Base-by-base conservation (phyloP, 2,797 vertebrate species). In the Myotis vivesi region DNA sequence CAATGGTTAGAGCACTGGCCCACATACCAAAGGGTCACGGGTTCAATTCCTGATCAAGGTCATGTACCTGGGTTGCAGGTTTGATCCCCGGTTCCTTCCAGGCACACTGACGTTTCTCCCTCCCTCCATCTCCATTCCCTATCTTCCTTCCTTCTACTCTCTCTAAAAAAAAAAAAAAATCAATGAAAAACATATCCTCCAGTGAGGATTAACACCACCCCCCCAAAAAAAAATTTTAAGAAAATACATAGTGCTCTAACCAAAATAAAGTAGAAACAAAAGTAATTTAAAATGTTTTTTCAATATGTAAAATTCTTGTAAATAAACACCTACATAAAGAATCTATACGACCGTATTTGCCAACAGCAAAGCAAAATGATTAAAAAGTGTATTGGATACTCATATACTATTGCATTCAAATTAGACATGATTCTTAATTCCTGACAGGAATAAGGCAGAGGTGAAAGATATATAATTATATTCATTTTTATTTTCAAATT, bases 261-360 rank as follows among this genome's bases (percentile, higher is more conserved):
- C 28, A 80, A 55, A 95, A 80, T 55, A 87, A 59, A 79, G 12
- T 8, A 73, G 8, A 17, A 69, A 75, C 11, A 75, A 92, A 92
- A 76, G 64, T 49, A 91, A 87, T 62, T 72, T 80, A 28, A 96
- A 75, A 41, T 19, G 49, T 46, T 81, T 80, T 81, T 82, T 57
- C 57, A 88, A 75, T 38, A 64, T 64, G 33, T 33, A 84, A 53
- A 44, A 53, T 59, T 30, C 46, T n/a, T 82, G 17, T 83, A 87
- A 92, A 79, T 44, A 53, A 76, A 16, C 33, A 86, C 4, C 25
- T 12, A 69, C 23, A 33, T 57, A 68, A 23, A 95, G 13, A 75
- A 49, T 75, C 33, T 44, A 81, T 23, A 71, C 49, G 28, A 89
- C 82, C 8, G 0, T 77, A 49, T 53, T 33, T 73, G 33, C 55